Percentiles rank a stretch among this genome's conserved stretches.
Conservation (phyloP, 2,113 vertebrate species). For the Andinoacara biseriatus region DNA sequence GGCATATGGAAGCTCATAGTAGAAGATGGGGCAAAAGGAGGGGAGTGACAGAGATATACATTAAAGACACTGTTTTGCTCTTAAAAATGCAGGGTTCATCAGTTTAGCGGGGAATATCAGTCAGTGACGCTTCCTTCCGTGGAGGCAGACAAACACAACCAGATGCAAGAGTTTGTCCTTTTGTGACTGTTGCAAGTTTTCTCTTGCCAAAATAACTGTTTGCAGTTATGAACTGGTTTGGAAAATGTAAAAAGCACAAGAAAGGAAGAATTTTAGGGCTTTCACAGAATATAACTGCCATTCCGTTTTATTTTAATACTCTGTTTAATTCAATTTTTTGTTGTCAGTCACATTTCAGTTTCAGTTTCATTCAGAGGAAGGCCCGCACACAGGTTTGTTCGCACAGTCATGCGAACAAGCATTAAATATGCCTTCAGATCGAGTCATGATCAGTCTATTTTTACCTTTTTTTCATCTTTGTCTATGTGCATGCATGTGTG, state of each 20-base stretch:
- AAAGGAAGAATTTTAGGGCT: constrained; percentile 2
- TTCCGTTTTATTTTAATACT: constrained; percentile 25
- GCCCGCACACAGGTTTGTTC: constrained; percentile 31
- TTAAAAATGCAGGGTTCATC: constrained; percentile 84
- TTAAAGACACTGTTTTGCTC: constrained; percentile 81
- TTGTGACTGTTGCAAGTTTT: constrained; percentile 40
- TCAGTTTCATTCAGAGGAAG: constrained; percentile 49
- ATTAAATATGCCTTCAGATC: constrained; percentile 72
- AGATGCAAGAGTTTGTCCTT: constrained; percentile 59
- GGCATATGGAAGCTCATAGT: constrained; percentile 84
- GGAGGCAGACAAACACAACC: constrained; percentile 69
- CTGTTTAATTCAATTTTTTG: constrained; percentile 29
- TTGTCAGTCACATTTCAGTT: constrained; percentile 61
- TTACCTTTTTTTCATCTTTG: constrained; percentile 53
- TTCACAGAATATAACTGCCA: background rate
- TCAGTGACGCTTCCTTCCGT: constrained; percentile 66
- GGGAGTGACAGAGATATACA: constrained; percentile 83
- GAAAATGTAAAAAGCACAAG: constrained; percentile 1
- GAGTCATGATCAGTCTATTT: constrained; percentile 71
- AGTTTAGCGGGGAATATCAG: constrained; percentile 77
- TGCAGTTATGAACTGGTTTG: background rate
- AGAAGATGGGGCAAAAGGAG: constrained; percentile 77
- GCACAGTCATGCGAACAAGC: constrained; percentile 43
- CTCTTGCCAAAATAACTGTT: constrained; percentile 16
- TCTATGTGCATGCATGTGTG: constrained; percentile 27